These are phyloP conservation scores for Cephus spinipes DNA, from an alignment of 2,888 invertebrate genomes.

Conservation along the genomic window DNA sequence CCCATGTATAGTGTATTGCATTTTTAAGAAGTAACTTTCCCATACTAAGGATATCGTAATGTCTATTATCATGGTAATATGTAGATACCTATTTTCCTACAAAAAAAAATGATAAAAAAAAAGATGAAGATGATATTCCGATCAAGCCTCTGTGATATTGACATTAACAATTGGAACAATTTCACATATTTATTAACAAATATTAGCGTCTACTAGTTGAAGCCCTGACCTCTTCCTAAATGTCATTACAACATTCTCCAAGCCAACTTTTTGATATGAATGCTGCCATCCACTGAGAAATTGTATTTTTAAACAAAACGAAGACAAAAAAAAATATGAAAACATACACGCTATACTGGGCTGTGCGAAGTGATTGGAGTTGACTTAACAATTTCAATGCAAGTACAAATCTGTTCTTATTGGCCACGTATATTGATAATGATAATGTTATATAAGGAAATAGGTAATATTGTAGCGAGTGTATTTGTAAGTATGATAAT, in stretches of 20 bases:
- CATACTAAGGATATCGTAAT: slow-evolving; percentile 42
- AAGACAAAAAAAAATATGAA: slow-evolving; percentile 51
- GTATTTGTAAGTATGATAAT: slow-evolving; percentile 60
- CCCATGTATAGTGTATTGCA: slow-evolving; percentile 66
- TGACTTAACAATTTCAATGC: slow-evolving; percentile 67
- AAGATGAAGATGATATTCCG: slow-evolving; percentile 53
- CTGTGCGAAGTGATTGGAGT: slow-evolving; percentile 67
- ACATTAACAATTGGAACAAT: slow-evolving; percentile 61
- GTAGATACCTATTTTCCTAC: slow-evolving; percentile 67
- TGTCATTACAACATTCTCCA: slow-evolving; percentile 65
- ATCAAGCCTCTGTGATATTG: slow-evolving; percentile 66
- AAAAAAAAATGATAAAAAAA: slow-evolving; percentile 41
- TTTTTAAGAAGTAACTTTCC: slow-evolving; percentile 56
- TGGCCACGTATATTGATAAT: slow-evolving; percentile 66
- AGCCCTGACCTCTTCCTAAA: slow-evolving; percentile 55
- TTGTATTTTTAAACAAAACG: slow-evolving; percentile 63
- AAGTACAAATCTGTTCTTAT: slow-evolving; percentile 68
- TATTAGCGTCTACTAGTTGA: slow-evolving; percentile 53
- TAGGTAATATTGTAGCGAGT: slow-evolving; percentile 61
- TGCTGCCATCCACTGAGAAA: slow-evolving; percentile 57
- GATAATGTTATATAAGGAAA: slow-evolving; percentile 54
- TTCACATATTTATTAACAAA: slow-evolving; percentile 56
- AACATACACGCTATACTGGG: slow-evolving; percentile 66
- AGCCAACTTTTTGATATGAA: slow-evolving; percentile 64
- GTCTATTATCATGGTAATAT: slow-evolving; percentile 57